A percentile compares a stretch with the other conserved stretches of the same genome.
Conservation (phyloP, 1,140 invertebrate species). For the Apolygus lucorum region DNA sequence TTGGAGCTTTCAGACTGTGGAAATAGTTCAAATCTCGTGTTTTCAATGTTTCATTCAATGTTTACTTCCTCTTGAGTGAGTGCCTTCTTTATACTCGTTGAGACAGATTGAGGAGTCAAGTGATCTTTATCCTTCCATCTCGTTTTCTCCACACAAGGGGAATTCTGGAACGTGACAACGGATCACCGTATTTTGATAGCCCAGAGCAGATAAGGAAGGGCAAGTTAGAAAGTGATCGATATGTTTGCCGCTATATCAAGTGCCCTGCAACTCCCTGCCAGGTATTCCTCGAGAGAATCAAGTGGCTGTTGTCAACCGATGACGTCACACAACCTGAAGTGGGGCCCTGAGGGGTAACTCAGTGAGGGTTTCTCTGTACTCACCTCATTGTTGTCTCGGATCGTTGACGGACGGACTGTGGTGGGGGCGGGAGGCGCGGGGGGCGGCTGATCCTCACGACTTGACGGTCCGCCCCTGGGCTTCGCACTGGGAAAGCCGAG, state of each 20-base stretch:
- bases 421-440: neutral
- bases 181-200: neutral
- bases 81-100: neutral
- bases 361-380: no score
- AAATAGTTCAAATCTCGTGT: neutral
- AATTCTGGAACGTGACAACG: neutral
- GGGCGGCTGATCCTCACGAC: neutral
- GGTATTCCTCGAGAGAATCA: neutral
- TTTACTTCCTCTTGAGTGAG: neutral
- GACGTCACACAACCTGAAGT: neutral
- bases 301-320: neutral
- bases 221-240: neutral
- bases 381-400: constrained; percentile 3
- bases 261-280: neutral
- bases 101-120: no score
- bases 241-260: neutral
- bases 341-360: neutral
- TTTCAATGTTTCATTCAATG: neutral
- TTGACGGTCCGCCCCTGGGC: constrained; percentile 5
- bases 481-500: neutral
- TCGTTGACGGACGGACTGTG: neutral
- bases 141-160: no score
- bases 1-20: no score
- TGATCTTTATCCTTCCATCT: no score
- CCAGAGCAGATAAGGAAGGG: neutral